Evolutionary conservation across 2,888 invertebrate genomes (phyloP), one percentile per base, ranked within the genome.

Genomic region (Amiota mariae): DNA sequence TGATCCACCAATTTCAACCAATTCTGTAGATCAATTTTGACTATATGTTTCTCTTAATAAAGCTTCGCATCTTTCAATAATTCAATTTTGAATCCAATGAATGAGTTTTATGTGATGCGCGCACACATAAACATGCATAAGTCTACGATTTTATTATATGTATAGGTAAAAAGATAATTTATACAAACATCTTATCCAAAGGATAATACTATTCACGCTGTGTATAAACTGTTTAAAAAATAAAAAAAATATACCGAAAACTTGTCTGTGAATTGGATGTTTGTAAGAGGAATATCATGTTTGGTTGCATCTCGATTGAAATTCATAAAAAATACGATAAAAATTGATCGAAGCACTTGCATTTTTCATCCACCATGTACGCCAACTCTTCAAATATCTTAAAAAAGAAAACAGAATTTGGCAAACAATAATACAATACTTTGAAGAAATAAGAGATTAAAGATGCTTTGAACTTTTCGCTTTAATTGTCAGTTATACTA

Each of bases 201-300:
- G 54, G n/a, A 11, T 8, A 51, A 51, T n/a, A n/a, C 36, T 36
- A 4, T 36, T 36, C 36, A 36, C 36, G 6, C 6, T 36, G 36
- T 36, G 36, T 36, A 10, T n/a, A n/a, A 12, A 59, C 20, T 20
- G 59, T 6, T 20, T 20, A 20, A 59, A 11, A 20, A 20, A 20
- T 10, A 57, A 20, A 20, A 11, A 59, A 20, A 12, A 8, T 11
- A 11, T 4, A 18, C 20, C 20, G 20, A 20, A 18, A 59, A 59
- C 59, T 59, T 59, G 59, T 59, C 59, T 20, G 20, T 59, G 59
- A 20, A 15, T 59, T 20, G 59, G 59, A 15, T 4, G 11, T 59
- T 20, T 59, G 6, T 59, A 59, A 59, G 59, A 59, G 59, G 59
- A 59, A 59, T 59, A 59, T 59, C 59, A 59, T 59, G 59, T 59